Evolutionary conservation across 1,140 invertebrate species (phyloP).

Genomic region (Caligus rogercresseyi): DNA sequence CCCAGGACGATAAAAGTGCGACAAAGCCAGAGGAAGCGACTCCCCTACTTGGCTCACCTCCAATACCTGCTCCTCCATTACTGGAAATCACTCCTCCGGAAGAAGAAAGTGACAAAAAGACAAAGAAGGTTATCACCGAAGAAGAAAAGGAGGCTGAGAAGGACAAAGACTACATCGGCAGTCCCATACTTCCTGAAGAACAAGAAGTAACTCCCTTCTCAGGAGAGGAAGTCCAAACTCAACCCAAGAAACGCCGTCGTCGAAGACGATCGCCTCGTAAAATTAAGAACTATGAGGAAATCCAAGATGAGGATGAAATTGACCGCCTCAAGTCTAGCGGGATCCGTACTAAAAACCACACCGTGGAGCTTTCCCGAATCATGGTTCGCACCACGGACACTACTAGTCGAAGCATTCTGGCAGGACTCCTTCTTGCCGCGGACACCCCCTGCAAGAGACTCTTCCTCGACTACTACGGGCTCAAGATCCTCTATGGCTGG

Average conservation of each 20-base stretch:
- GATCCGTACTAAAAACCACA: conserved; percentile 57
- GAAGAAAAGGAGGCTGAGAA: background rate
- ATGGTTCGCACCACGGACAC: conserved; percentile 75
- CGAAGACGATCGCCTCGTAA: conserved; percentile 18
- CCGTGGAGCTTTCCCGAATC: conserved; percentile 61
- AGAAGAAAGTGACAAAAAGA: no score
- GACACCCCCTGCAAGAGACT: conserved; percentile 61
- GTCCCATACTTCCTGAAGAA: no score
- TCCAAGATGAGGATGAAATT: conserved; percentile 26
- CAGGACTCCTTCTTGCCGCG: conserved; percentile 42
- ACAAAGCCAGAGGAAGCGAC: background rate
- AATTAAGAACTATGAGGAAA: conserved; percentile 23
- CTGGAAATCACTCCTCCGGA: background rate
- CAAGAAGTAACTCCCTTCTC: no score
- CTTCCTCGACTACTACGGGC: conserved; percentile 84
- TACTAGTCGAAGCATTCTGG: conserved; percentile 44
- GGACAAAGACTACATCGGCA: background rate
- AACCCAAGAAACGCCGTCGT: conserved; percentile 9
- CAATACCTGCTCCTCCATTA: no score
- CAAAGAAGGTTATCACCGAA: background rate
- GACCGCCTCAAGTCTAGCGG: conserved; percentile 19
- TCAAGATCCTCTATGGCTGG: conserved; percentile 74
- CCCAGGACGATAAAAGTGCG: no score
- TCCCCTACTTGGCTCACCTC: no score
- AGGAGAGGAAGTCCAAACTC: background rate